These are phyloP conservation scores for Schrankia costaestrigalis DNA, from an alignment of 2,888 invertebrate genomes.

Conservation along the genomic window DNA sequence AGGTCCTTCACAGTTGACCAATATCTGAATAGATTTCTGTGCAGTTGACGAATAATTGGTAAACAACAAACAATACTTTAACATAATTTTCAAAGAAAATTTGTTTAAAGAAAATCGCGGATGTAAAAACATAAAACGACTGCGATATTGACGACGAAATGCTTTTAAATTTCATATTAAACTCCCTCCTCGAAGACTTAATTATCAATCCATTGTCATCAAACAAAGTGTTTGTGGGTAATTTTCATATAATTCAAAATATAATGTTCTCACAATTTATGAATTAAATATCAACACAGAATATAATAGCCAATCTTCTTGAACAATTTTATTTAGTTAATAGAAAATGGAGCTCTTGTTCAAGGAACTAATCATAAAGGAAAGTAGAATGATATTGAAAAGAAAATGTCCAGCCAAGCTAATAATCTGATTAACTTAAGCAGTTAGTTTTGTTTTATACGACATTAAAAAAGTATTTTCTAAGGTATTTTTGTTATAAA, in stretches of 20 bases:
- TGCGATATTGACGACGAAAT: constrained; percentile 1
- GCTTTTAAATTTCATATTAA: too few relatives aligned
- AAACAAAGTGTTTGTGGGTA: constrained; percentile 4
- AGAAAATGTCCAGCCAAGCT: constrained; percentile 5
- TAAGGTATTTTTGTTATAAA: too few relatives aligned
- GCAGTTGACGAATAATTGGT: too few relatives aligned
- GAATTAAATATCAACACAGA: constrained; percentile 14
- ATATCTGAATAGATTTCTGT: too few relatives aligned
- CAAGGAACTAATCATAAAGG: constrained; percentile 16
- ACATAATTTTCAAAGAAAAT: too few relatives aligned
- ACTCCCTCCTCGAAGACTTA: constrained; percentile 5
- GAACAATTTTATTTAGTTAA: constrained; percentile 26
- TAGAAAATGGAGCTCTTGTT: constrained; percentile 23
- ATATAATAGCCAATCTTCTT: constrained; percentile 17
- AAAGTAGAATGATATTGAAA: constrained; percentile 17
- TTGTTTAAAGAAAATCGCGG: too few relatives aligned
- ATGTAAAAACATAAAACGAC: not conserved
- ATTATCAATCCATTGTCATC: constrained; percentile 8
- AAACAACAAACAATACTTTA: too few relatives aligned
- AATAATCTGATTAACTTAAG: too few relatives aligned
- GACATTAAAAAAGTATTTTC: too few relatives aligned
- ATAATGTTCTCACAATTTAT: constrained; percentile 13
- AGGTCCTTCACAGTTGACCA: too few relatives aligned
- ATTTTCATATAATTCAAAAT: constrained; percentile 8
- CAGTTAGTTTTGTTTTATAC: too few relatives aligned